Evolutionary conservation across 2,888 invertebrate genomes (phyloP).

Genomic region (Nymphalis urticae): DNA sequence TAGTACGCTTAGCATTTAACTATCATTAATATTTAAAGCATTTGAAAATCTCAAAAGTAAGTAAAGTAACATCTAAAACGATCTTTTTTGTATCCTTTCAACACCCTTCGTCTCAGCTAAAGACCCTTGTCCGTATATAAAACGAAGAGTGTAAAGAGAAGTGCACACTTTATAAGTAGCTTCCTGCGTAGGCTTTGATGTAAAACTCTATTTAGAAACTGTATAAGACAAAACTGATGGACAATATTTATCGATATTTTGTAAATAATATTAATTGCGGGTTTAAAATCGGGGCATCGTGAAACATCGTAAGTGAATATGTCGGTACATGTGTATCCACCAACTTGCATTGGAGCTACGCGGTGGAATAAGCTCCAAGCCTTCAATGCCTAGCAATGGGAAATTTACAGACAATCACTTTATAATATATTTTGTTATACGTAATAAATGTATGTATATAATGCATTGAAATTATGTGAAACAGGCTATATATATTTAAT

Average conservation of each 20-base stretch:
- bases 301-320: too few relatives aligned
- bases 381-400: too few relatives aligned
- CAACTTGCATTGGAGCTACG: too few relatives aligned
- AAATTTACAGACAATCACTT: too few relatives aligned
- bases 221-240: background rate
- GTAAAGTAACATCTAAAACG: slow-evolving; percentile 10
- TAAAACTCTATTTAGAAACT: background rate
- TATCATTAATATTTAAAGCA: background rate
- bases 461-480: too few relatives aligned
- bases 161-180: slow-evolving; percentile 22
- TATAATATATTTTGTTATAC: too few relatives aligned
- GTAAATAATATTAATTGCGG: background rate
- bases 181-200: slow-evolving; percentile 25
- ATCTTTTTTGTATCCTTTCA: slow-evolving; percentile 10
- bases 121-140: slow-evolving; percentile 8
- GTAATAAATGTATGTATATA: too few relatives aligned
- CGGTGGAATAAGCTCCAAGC: too few relatives aligned
- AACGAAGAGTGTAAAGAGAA: slow-evolving; percentile 14
- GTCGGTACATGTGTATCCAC: too few relatives aligned
- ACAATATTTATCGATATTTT: background rate
- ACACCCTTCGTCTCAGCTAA: slow-evolving; percentile 9
- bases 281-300: too few relatives aligned
- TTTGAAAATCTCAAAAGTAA: slow-evolving; percentile 6
- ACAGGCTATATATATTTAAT: too few relatives aligned
- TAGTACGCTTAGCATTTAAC: background rate